A percentile compares a stretch with the other conserved stretches of the same genome.
phyloP scores from a whole-genome alignment of 2,797 vertebrate genomes.

The Linurgus olivaceus region DNA sequence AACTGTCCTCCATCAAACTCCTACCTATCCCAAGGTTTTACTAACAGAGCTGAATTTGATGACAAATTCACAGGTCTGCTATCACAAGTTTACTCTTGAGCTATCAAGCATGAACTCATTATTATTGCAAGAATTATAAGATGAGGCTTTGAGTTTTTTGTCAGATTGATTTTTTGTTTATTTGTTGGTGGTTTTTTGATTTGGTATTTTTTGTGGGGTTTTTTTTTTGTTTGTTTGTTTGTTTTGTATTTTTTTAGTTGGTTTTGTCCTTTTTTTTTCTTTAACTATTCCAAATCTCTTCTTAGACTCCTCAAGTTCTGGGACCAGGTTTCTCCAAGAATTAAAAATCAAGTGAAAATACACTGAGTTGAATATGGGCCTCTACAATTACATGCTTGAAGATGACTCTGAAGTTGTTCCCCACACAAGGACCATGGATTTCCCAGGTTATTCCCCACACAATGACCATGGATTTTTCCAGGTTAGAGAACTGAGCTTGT shows the following conservation, averaged over 20 bases:
- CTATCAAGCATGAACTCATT: neutral
- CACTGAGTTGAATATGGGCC: accelerated
- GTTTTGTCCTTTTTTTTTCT: neutral
- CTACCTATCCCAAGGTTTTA: accelerated
- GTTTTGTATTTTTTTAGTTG: neutral
- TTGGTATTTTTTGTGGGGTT: too few species aligned
- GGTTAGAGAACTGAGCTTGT: neutral
- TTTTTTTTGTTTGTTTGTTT: too few species aligned
- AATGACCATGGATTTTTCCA: neutral
- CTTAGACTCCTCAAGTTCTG: neutral
- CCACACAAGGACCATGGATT: neutral
- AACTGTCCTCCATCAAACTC: neutral
- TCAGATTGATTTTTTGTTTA: neutral
- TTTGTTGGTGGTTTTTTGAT: neutral
- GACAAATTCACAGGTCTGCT: neutral
- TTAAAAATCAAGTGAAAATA: neutral
- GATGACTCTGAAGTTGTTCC: neutral
- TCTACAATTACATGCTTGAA: neutral
- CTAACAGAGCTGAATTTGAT: neutral
- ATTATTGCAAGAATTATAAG: neutral
- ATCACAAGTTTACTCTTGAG: neutral
- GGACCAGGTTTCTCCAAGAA: neutral
- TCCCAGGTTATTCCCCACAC: neutral
- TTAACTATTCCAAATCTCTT: neutral
- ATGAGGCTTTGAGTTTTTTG: accelerated